Evolutionary conservation across 2,797 vertebrate genomes (phyloP), one percentile per base, ranked within the genome.

Genomic region (Bufotes viridis): DNA sequence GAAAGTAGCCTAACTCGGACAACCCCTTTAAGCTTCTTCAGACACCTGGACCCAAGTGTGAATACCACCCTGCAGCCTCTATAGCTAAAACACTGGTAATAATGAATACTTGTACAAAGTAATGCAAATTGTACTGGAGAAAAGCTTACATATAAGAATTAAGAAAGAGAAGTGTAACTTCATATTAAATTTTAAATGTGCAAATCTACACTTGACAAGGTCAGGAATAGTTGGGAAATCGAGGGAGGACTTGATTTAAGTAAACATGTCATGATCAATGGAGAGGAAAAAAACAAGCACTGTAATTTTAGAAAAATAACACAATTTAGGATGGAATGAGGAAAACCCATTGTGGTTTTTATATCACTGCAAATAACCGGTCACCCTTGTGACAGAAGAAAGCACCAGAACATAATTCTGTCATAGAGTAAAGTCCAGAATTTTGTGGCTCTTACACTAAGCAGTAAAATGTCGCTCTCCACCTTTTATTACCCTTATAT

Each of bases 171-270:
- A 55, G 26, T 74, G 53, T 63, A 11, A 78, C 24, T 79, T 79
- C 6, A 69, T 7, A 24, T 80, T 34, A 79, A 84, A 80, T 70
- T 78, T 69, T 58, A 69, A n/a, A 78, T 69, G 63, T 72, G 26
- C 86, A 55, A 12, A 55, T 75, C 22, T 55, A 57, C n/a, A 26
- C 24, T 49, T 90, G 55, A 10, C 0, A 6, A 57, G 55, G 57
- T 69, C 22, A 4, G 67, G 55, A 70, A 61, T 76, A 84, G 65
- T 60, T 29, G 63, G 13, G n/a, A 34, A 80, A 61, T 69, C 84
- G 81, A 90, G 75, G 87, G 85, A 58, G 81, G n/a, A 58, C 24
- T 58, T 91, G 90, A 85, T 89, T 90, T 92, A 90, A 90, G 75
- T 87, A 57, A 60, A 7, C 57, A 29, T 89, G 85, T 91, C 0